Evolutionary conservation across 1,140 invertebrate genomes (phyloP), one percentile per base, ranked within the genome.

Genomic region (Periplaneta americana): DNA sequence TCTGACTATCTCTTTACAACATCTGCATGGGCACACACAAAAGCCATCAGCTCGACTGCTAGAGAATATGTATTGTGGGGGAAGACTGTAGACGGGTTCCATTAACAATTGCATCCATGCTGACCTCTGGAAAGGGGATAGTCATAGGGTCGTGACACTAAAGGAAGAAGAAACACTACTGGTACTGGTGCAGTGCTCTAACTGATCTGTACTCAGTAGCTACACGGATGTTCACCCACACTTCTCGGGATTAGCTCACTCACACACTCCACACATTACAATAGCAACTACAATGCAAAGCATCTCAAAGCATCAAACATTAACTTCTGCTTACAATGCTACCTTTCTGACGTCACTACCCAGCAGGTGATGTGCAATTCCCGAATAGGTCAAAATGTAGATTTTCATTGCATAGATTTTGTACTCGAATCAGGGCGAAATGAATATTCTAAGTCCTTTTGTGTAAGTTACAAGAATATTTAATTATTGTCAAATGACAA

Each of bases 21-120:
- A 78, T 36, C 76, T 78, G 76, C 76, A 78, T 36, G 76, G 34
- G 34, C 76, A 78, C 76, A 78, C 34, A 36, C 36, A 78, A 78
- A 78, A 78, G 76, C 76, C 76, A 66, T 66, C 48, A 66, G 48
- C 22, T 66, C 13, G 48, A 66, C 22, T 66, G 48, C 10, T 66
- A 8, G 48, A 66, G 13, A 66, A 66, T 66, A 66, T n/a, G n/a
- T 66, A 66, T n/a, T 28, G n/a, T 28, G 22, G 48, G 48, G 22
- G 28, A 28, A n/a, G 48, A 66, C 48, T 66, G 48, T 66, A 66
- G 6, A 66, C 28, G 48, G 48, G 28, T 66, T 66, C 48, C 22
- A 66, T n/a, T 28, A 66, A 66, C 48, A 66, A 66, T 66, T 66
- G 8, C 6, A n/a, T n/a, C 48, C 22, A n/a, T 22, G 22, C 28